phyloP scores from a whole-genome alignment of 2,888 invertebrate genomes.

The Zygothrica quintamaculata region DNA sequence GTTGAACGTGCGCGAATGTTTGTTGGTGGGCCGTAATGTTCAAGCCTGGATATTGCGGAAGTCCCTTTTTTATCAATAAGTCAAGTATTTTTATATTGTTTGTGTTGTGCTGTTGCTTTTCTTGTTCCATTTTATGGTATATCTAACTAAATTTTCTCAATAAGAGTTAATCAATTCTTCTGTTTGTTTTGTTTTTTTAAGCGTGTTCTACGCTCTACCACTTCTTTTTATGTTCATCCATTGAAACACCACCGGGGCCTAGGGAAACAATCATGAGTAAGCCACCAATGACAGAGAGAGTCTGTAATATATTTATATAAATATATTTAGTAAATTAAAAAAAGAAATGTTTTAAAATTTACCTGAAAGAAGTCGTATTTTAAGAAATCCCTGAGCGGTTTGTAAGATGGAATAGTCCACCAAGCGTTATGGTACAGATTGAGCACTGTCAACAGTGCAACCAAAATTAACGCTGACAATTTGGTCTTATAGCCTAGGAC shows the following conservation, averaged over 20 bases:
- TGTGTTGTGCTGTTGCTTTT: constrained; percentile 60
- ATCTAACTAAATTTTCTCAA: constrained; percentile 74
- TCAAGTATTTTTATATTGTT: constrained; percentile 57
- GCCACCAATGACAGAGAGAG: constrained; percentile 98
- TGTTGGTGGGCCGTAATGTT: constrained; percentile 51
- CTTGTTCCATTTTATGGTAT: constrained; percentile 77
- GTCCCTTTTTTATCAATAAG: constrained; percentile 70
- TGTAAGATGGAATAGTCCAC: constrained; percentile 98
- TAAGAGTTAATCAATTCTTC: constrained; percentile 63
- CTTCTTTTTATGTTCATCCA: constrained; percentile 99
- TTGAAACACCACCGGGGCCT: constrained; percentile 99
- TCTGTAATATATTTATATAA: constrained; percentile 88
- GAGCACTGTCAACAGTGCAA: constrained; percentile 93
- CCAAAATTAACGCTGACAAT: constrained; percentile 96
- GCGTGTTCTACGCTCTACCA: constrained; percentile 85
- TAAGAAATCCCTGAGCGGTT: constrained; percentile 98
- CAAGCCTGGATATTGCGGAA: constrained; percentile 71
- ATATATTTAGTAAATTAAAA: neutral
- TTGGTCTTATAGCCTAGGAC: constrained; percentile 99
- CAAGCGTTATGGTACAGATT: constrained; percentile 99
- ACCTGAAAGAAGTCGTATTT: constrained; percentile 99
- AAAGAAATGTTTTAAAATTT: constrained; percentile 61
- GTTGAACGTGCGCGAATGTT: constrained; percentile 74
- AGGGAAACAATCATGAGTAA: constrained; percentile 98
- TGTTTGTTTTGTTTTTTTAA: no score